These are phyloP conservation scores for Limnephilus lunatus DNA, from an alignment of 2,888 invertebrate species.

Conservation along the genomic window DNA sequence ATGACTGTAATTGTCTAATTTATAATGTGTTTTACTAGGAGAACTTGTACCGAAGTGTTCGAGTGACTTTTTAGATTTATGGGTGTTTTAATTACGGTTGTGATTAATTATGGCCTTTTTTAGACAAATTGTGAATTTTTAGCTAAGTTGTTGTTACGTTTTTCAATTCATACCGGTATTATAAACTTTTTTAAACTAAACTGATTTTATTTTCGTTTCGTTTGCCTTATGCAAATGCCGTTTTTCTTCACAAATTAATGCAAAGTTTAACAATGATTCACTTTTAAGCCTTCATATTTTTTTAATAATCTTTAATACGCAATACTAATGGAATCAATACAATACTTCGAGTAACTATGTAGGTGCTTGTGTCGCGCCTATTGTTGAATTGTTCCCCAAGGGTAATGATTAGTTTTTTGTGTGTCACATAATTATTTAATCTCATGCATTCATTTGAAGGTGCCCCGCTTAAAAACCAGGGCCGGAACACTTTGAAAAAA, in stretches of 20 bases:
- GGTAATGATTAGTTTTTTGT: conserved; percentile 5
- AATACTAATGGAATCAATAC: background rate
- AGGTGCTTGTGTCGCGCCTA: background rate
- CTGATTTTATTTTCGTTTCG: background rate
- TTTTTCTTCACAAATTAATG: background rate
- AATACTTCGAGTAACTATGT: background rate
- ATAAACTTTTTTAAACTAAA: no score
- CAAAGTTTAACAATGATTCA: background rate
- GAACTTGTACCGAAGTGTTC: background rate
- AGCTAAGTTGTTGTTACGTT: no score
- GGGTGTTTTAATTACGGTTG: background rate
- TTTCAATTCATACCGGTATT: no score
- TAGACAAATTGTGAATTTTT: no score
- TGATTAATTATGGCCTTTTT: background rate
- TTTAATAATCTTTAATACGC: background rate
- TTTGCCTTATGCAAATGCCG: background rate
- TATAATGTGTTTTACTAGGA: background rate
- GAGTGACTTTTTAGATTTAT: background rate
- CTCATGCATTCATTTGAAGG: conserved; percentile 4
- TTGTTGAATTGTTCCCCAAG: conserved; percentile 20
- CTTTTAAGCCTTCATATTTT: background rate
- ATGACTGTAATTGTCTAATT: background rate
- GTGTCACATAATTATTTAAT: conserved; percentile 27
- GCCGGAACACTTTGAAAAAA: conserved; percentile 23
- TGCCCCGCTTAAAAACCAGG: conserved; percentile 7